These are phyloP conservation scores for Agrotis exclamationis DNA, from an alignment of 2,888 invertebrate species.

Conservation along the genomic window DNA sequence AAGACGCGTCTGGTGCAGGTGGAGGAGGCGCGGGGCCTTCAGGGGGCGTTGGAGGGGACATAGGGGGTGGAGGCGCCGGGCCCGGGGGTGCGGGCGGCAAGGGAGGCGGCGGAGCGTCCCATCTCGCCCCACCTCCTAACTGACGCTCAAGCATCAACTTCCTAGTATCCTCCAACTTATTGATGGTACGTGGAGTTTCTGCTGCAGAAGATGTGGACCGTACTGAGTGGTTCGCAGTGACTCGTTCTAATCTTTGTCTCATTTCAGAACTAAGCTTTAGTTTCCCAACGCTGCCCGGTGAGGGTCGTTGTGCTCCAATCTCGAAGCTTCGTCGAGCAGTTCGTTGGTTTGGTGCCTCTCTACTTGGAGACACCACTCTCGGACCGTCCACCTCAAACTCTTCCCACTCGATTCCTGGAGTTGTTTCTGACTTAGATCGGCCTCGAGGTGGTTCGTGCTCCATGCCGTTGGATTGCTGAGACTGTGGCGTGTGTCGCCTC, in stretches of 20 bases:
- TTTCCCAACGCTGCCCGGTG: slow-evolving; percentile 97
- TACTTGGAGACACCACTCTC: slow-evolving; percentile 78
- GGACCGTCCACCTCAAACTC: slow-evolving; percentile 94
- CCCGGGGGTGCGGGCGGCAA: slow-evolving; percentile 91
- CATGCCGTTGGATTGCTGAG: slow-evolving; percentile 86
- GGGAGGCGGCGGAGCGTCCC: slow-evolving; percentile 93
- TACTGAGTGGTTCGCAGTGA: slow-evolving; percentile 97
- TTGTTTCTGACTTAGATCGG: slow-evolving; percentile 85
- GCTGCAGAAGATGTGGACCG: slow-evolving; percentile 94
- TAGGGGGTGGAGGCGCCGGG: slow-evolving; percentile 93
- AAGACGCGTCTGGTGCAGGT: slow-evolving; percentile 90
- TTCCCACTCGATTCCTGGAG: slow-evolving; percentile 95
- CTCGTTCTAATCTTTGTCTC: slow-evolving; percentile 96
- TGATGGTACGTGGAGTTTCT: slow-evolving; percentile 94
- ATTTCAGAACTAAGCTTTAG: slow-evolving; percentile 97
- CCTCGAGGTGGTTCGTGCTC: slow-evolving; percentile 85
- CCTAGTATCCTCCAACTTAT: slow-evolving; percentile 96
- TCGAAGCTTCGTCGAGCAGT: slow-evolving; percentile 93
- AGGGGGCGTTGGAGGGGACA: slow-evolving; percentile 90
- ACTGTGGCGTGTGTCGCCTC: slow-evolving; percentile 95
- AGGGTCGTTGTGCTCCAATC: slow-evolving; percentile 95
- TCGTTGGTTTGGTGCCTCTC: slow-evolving; percentile 85
- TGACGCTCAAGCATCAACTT: slow-evolving; percentile 96
- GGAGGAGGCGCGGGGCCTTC: slow-evolving; percentile 92
- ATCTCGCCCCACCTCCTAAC: slow-evolving; percentile 93